Percentiles rank a stretch among this genome's conserved stretches.
Conservation (phyloP, 2,797 vertebrate genomes). For the Staurois parvus region DNA sequence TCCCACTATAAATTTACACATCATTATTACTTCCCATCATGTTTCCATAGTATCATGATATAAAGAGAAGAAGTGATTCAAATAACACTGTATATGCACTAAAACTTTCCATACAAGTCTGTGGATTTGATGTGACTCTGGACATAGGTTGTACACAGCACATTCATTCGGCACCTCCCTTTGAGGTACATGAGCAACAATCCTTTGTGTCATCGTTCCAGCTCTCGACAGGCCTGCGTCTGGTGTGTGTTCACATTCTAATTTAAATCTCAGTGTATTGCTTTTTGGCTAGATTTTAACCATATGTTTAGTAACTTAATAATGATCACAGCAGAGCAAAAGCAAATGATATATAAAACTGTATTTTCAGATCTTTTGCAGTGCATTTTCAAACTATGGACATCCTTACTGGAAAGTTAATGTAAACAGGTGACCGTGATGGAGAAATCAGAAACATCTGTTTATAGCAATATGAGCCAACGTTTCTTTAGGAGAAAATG, state of each 20-base stretch:
- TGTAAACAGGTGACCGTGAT: slow-evolving; percentile 42
- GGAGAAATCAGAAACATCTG: slow-evolving; percentile 20
- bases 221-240: background rate
- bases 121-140: background rate
- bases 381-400: background rate
- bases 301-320: slow-evolving; percentile 49
- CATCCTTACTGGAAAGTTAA: slow-evolving; percentile 35
- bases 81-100: background rate
- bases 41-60: too few relatives aligned
- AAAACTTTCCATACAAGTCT: background rate
- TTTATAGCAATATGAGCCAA: background rate
- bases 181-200: background rate
- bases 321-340: slow-evolving; percentile 24
- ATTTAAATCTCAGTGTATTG: slow-evolving; percentile 33
- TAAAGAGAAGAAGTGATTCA: background rate
- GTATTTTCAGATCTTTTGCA: slow-evolving; percentile 25
- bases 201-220: background rate
- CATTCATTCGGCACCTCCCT: background rate
- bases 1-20: too few relatives aligned
- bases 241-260: slow-evolving; percentile 12
- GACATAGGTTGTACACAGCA: background rate
- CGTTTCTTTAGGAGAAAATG: slow-evolving; percentile 24
- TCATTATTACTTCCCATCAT: too few relatives aligned
- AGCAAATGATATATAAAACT: slow-evolving; percentile 23
- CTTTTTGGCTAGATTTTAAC: slow-evolving; percentile 32